Conservation (phyloP, 2,113 vertebrate species). For the Oceanites oceanicus region DNA sequence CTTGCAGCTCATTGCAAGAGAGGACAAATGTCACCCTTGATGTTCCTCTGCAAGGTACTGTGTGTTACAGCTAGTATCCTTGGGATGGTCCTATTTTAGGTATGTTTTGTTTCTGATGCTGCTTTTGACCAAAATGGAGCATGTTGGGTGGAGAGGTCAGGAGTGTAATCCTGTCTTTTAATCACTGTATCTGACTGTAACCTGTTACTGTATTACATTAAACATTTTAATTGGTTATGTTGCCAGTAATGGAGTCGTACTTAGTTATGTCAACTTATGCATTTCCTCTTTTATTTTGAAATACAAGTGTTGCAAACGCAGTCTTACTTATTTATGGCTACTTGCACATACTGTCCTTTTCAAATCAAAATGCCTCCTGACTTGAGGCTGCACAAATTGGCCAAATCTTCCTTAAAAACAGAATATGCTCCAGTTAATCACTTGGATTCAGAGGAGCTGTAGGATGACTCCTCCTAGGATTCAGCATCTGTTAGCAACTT, state of each 20-base stretch:
- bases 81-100: not conserved
- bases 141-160: not conserved
- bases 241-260: not conserved
- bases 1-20: conserved; percentile 86
- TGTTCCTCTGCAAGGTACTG: conserved; percentile 93
- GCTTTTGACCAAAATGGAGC: not conserved
- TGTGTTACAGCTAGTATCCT: not conserved
- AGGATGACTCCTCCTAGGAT: not conserved
- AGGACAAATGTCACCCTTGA: conserved; percentile 80
- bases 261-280: not conserved
- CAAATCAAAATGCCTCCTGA: not conserved
- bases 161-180: not conserved
- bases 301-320: not conserved
- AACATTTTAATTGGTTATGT: not conserved
- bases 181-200: not conserved
- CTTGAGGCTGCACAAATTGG: not conserved
- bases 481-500: not conserved
- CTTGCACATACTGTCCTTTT: not conserved
- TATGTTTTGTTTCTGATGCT: not conserved
- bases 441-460: not conserved
- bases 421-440: not conserved
- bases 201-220: not conserved
- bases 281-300: not conserved
- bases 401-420: not conserved
- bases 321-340: not conserved